Evolutionary conservation across 2,797 vertebrate genomes (phyloP).

Genomic region (Sandelia bainsii): DNA sequence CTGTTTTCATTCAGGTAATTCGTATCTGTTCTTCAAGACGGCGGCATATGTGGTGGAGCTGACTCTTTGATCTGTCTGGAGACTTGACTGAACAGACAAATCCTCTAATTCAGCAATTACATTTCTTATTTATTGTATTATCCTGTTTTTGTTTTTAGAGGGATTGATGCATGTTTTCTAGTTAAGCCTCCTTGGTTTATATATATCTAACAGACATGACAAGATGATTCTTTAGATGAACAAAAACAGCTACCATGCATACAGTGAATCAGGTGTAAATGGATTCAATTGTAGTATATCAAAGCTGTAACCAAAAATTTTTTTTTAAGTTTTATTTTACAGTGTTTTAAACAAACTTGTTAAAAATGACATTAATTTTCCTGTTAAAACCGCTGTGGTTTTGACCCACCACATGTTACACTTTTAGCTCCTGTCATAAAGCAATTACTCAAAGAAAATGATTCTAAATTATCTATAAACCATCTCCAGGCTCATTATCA

Average conservation of each 20-base stretch:
- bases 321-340: too few relatives aligned
- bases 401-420: not conserved
- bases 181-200: not conserved
- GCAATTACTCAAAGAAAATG: not conserved
- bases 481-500: not conserved
- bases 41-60: not conserved
- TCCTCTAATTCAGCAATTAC: not conserved
- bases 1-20: constrained; percentile 46
- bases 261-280: not conserved
- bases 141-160: not conserved
- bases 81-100: not conserved
- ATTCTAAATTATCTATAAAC: not conserved
- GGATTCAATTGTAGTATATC: not conserved
- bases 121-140: not conserved
- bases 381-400: not conserved
- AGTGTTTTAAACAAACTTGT: too few relatives aligned
- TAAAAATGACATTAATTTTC: not conserved
- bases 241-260: not conserved
- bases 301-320: too few relatives aligned
- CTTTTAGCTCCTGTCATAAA: not conserved
- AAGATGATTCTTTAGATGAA: not conserved
- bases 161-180: not conserved
- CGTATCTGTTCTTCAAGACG: constrained; percentile 11
- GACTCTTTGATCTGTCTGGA: not conserved
- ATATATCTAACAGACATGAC: not conserved